Base-by-base conservation (phyloP, 2,888 invertebrate genomes). In the Xanthostigma xanthostigma region DNA sequence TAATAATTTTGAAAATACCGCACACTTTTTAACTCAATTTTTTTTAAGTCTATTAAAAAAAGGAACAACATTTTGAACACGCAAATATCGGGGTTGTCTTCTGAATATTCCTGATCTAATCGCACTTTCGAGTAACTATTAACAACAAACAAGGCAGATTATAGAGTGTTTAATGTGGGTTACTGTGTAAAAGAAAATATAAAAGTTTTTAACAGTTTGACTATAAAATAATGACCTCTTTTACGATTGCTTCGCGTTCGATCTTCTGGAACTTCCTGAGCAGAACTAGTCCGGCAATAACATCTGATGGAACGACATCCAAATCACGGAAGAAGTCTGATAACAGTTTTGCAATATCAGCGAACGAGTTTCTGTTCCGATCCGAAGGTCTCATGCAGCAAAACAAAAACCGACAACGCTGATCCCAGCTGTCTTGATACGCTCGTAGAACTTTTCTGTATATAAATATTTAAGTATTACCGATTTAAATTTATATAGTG, bases 391-490 rank as follows among this genome's bases (percentile, higher is more conserved):
- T 74, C 68, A 88, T 83, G 64, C 89, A 90, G 63, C 89, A 90
- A 62, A 89, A 89, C 9, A 90, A 66, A 53, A 88, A 68, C 37
- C 84, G 75, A 64, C 88, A 87, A 54, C 90, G 73, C 62, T 84
- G 79, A 64, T 89, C 84, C 90, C 90, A 90, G 60, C 86, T 87
- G 62, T 88, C 84, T 64, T 89, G 86, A 65, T 90, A 90, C 39
- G 87, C 86, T 54, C 87, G 73, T 59, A 88, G 76, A 9, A 90
- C 88, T 73, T 89, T 89, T 62, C 89, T 89, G 66, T 12, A 72
- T 71, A 54, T 43, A 45, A n/a, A n/a, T 34, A 36, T 11, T 36
- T 36, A 27, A n/a, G 34, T 9, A 44, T 45, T 34, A 45, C 10
- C 17, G 14, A 17, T 34, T 43, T 43, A 43, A 33, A 14, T 13